These are phyloP conservation scores for Stenopsyche tienmushanensis DNA, from an alignment of 1,140 invertebrate genomes.

Conservation along the genomic window DNA sequence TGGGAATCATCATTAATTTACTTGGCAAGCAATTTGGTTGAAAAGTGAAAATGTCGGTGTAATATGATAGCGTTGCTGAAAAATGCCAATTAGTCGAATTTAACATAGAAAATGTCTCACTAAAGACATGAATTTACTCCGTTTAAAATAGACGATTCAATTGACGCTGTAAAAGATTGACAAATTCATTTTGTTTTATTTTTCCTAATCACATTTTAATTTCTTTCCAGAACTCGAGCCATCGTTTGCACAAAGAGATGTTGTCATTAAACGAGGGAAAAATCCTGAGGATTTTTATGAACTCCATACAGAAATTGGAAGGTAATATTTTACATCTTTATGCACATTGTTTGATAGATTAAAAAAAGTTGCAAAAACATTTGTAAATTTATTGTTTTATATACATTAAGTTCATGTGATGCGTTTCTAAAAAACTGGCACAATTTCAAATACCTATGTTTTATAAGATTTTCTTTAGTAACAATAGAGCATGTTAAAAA, in stretches of 20 bases:
- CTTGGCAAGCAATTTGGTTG: neutral
- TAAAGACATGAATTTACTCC: too few relatives aligned
- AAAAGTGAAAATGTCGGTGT: neutral
- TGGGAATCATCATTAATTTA: neutral
- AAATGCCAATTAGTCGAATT: too few relatives aligned
- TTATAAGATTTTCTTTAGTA: neutral
- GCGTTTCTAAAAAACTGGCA: too few relatives aligned
- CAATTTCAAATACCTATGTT: neutral
- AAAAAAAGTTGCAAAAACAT: too few relatives aligned
- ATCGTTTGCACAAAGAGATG: slow-evolving; percentile 80
- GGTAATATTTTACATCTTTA: slow-evolving; percentile 51
- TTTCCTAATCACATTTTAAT: slow-evolving; percentile 30
- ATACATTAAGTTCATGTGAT: too few relatives aligned
- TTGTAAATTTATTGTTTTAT: too few relatives aligned
- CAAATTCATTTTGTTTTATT: too few relatives aligned
- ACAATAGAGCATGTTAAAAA: neutral
- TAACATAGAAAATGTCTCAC: too few relatives aligned
- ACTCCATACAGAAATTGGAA: slow-evolving; percentile 76
- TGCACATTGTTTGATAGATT: neutral
- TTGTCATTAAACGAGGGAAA: slow-evolving; percentile 70
- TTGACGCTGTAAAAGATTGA: too few relatives aligned
- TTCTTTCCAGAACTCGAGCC: slow-evolving; percentile 76
- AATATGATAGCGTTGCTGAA: too few relatives aligned
- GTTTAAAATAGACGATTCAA: too few relatives aligned
- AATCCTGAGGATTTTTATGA: slow-evolving; percentile 81